Conservation (phyloP, 2,113 vertebrate genomes). For the Laticauda laticaudata region DNA sequence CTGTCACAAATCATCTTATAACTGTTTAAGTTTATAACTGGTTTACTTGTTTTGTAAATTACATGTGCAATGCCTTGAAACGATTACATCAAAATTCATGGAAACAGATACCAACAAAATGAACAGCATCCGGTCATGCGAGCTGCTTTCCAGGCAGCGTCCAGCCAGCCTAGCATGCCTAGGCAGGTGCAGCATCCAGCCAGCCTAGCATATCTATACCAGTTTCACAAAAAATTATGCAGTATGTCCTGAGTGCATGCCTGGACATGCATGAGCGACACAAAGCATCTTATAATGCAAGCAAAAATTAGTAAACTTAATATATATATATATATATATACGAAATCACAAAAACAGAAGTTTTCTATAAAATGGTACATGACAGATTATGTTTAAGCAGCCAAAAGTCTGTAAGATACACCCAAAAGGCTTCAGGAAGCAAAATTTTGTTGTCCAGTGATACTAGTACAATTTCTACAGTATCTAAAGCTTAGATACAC, state of each 20-base stretch:
- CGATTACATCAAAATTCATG: background rate
- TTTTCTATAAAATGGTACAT: background rate
- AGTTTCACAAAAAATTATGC: background rate
- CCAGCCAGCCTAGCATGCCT: background rate
- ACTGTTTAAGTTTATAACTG: background rate
- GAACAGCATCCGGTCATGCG: background rate
- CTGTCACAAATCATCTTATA: background rate
- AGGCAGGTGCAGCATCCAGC: background rate
- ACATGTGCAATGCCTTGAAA: background rate
- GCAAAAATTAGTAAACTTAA: background rate
- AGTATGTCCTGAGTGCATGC: background rate
- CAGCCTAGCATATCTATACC: background rate
- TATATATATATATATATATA: background rate
- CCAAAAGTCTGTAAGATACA: background rate
- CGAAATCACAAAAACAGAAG: background rate
- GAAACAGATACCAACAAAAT: background rate
- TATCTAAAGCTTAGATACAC: background rate
- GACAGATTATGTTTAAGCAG: background rate
- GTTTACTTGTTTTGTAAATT: background rate
- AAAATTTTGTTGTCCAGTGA: background rate
- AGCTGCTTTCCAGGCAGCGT: background rate
- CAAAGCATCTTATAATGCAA: background rate
- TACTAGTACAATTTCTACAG: background rate
- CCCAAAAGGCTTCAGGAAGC: background rate
- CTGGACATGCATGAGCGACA: background rate